Evolutionary conservation across 2,888 invertebrate genomes (phyloP), one percentile per base, ranked within the genome.

Genomic region (Hydropsyche betteni): DNA sequence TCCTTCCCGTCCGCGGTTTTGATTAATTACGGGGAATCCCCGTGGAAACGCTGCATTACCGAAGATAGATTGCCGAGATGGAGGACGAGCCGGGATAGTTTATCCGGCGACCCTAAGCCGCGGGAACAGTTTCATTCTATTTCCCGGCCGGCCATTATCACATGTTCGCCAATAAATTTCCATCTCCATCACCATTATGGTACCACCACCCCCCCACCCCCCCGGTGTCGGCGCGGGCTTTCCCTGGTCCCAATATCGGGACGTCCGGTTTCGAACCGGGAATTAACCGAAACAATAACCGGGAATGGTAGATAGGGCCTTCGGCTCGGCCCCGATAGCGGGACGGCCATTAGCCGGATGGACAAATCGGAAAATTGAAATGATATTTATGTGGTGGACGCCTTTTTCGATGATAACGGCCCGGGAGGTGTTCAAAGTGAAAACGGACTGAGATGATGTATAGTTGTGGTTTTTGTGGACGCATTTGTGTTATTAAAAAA

Each of bases 241-340:
- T n/a, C n/a, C n/a, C n/a, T n/a, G n/a, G n/a, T n/a, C 8, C 51
- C 51, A 24, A 24, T 24, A 8, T 55, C 55, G 16, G 55, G n/a
- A 64, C 6, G 51, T 70, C 53, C 70, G 16, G 70, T 70, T 70
- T 75, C 53, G 58, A 61, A 44, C 64, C 38, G 52, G 70, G 70
- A 75, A 75, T 75, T 75, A 75, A 69, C 69, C 55, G 70, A 75
- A 50, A 61, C 75, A 75, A 75, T 75, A 75, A 75, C 69, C 75
- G 24, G 53, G 70, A n/a, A 70, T 70, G 24, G 10, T 52, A 14
- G 70, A 70, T 33, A 34, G 70, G 52, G 50, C 51, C 61, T 12
- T 14, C 50, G 69, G 44, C 50, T 38, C 16, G 69, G 69, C 51
- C 69, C 16, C 69, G 61, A 61, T 61, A 64, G 64, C 8, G 6